Evolutionary conservation across 2,888 invertebrate species (phyloP), one percentile per base, ranked within the genome.

Genomic region (Pyrochroa serraticornis): DNA sequence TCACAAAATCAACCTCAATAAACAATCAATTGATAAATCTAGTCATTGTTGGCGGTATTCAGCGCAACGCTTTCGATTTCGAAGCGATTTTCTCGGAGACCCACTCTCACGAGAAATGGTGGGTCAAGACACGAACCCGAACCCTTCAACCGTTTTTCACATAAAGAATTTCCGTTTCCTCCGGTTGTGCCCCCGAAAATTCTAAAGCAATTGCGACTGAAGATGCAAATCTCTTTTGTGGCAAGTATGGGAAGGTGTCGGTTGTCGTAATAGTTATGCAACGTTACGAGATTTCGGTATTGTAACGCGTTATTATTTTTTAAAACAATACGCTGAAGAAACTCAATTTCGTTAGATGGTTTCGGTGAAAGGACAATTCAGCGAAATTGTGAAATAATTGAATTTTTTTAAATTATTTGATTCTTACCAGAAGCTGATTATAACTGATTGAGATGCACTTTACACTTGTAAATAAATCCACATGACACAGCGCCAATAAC

Each of bases 141-240:
- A 60, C 65, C 67, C 63, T 66, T 69, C 67, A 71, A 68, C 68
- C 66, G 65, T 62, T 62, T n/a, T 63, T 64, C 62, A 64, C 64
- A 63, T 54, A 65, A 67, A 61, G 65, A 51, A 63, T 65, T 66
- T 71, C 71, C 71, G 71, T 69, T 71, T 70, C 70, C 70, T 66
- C 63, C 49, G 50, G 47, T 37, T 50, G 56, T 39, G 38, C 42
- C 46, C 8, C 22, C n/a, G n/a, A 7, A 9, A n/a, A 12, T 42
- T 35, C 7, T n/a, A 6, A 35, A 35, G 39, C 39, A 41, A 54
- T 47, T 33, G 44, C 33, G n/a, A 32, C n/a, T 22, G 33, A 47
- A 9, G 22, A 47, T 47, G 22, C n/a, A 43, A 30, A 43, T 47
- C 10, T 47, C 32, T 1, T 22, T 39, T n/a, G 8, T 10, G 46